Evolutionary conservation across 2,113 vertebrate species (phyloP).

Genomic region (Arothron firmamentum): DNA sequence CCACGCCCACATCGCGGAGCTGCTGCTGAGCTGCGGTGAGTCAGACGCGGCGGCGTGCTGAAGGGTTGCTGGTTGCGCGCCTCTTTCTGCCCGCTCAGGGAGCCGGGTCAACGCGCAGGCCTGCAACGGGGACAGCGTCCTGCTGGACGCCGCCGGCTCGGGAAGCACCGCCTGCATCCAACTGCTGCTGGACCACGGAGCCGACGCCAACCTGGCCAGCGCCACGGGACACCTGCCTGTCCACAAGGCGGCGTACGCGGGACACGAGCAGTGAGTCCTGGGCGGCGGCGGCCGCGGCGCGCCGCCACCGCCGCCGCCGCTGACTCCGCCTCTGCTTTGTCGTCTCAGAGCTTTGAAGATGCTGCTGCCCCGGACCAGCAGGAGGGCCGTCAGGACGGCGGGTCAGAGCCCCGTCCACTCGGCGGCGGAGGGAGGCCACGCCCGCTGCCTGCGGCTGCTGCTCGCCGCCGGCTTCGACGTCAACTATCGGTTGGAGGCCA

Average conservation of each 20-base stretch:
- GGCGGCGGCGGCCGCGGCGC: too few relatives aligned
- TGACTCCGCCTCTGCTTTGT: background rate
- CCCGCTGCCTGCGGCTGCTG: conserved; percentile 79
- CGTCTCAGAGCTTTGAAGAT: conserved; percentile 76
- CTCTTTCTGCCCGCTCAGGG: too few relatives aligned
- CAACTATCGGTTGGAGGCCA: conserved; percentile 70
- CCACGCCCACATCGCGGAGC: conserved; percentile 77
- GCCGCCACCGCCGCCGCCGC: too few relatives aligned
- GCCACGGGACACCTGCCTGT: conserved; percentile 81
- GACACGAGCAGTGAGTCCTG: conserved; percentile 82
- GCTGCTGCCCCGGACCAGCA: conserved; percentile 79
- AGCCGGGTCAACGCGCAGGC: conserved; percentile 80
- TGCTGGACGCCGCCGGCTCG: conserved; percentile 82
- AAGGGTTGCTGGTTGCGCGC: background rate
- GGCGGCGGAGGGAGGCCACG: conserved; percentile 78
- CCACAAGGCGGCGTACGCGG: conserved; percentile 82
- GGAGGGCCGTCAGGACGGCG: conserved; percentile 75
- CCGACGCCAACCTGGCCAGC: conserved; percentile 79
- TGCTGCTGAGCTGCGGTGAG: conserved; percentile 81
- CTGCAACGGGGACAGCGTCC: conserved; percentile 77
- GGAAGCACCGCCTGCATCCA: conserved; percentile 80
- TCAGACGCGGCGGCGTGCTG: background rate
- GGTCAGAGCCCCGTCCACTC: conserved; percentile 80
- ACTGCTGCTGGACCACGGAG: conserved; percentile 83
- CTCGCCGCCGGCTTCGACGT: conserved; percentile 79